Evolutionary conservation across 2,113 vertebrate species (phyloP).

Genomic region (Xiphophorus couchianus): DNA sequence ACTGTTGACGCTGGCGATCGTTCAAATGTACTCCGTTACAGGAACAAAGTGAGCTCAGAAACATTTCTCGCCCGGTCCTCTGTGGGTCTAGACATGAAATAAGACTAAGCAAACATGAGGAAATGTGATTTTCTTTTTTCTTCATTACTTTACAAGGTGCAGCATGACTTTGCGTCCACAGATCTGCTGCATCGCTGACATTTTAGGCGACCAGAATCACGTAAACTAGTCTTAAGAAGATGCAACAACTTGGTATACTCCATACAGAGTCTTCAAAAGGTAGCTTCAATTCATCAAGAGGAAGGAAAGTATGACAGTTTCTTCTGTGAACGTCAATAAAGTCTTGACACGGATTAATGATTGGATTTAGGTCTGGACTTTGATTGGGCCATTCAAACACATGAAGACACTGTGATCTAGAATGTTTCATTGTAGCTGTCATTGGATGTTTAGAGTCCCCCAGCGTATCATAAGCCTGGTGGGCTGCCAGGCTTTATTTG

Average conservation of each 20-base stretch:
- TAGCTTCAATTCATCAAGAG: not conserved
- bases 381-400: too few species aligned
- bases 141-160: conserved; percentile 21
- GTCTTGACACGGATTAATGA: not conserved
- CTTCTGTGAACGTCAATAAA: not conserved
- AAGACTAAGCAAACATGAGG: conserved; percentile 36
- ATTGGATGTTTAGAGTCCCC: too few species aligned
- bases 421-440: too few species aligned
- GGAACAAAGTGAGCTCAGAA: conserved; percentile 64
- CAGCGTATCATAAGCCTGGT: too few species aligned
- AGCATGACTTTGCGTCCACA: conserved; percentile 18
- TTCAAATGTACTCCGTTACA: conserved; percentile 45
- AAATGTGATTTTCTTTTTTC: conserved; percentile 6
- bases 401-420: too few species aligned
- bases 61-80: conserved; percentile 55
- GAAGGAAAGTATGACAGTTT: not conserved
- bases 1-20: conserved; percentile 63
- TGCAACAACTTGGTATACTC: not conserved
- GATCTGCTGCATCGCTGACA: not conserved
- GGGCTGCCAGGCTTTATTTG: too few species aligned
- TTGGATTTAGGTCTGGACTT: not conserved
- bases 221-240: not conserved
- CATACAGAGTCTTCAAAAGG: not conserved
- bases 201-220: conserved; percentile 1
- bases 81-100: conserved; percentile 30